phyloP scores from a whole-genome alignment of 2,797 vertebrate species.

The Danio jaintianensis region DNA sequence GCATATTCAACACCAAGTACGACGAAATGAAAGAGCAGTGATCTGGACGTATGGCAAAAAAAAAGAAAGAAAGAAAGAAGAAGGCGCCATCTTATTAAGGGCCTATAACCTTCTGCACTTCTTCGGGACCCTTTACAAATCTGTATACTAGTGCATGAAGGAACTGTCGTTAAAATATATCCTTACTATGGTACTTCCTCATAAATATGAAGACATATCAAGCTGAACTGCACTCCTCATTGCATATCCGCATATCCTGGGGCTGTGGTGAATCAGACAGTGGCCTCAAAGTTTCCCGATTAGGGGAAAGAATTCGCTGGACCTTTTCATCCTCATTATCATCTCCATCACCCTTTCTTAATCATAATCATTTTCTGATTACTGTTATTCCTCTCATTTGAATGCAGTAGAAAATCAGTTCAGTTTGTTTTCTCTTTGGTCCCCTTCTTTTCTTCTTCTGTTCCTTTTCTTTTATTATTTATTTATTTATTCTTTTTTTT shows the following conservation, averaged over 20 bases:
- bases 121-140: slow-evolving; percentile 42
- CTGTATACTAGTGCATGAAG: slow-evolving; percentile 64
- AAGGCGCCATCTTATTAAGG: slow-evolving; percentile 49
- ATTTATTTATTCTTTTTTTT: slow-evolving; percentile 68
- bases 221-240: slow-evolving; percentile 43
- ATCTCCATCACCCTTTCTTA: slow-evolving; percentile 30
- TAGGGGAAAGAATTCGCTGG: slow-evolving; percentile 41
- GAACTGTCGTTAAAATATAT: slow-evolving; percentile 48
- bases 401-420: slow-evolving; percentile 64
- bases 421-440: slow-evolving; percentile 58
- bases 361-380: slow-evolving; percentile 41
- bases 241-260: slow-evolving; percentile 31
- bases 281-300: slow-evolving; percentile 35
- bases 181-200: slow-evolving; percentile 42
- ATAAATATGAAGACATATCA: slow-evolving; percentile 51
- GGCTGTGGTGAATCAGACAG: slow-evolving; percentile 44
- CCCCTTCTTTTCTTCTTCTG: slow-evolving; percentile 73
- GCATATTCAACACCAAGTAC: slow-evolving; percentile 18
- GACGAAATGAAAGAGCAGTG: not conserved
- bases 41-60: slow-evolving; percentile 13
- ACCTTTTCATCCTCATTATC: slow-evolving; percentile 38
- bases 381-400: slow-evolving; percentile 62
- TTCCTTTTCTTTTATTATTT: slow-evolving; percentile 63
- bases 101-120: slow-evolving; percentile 56
- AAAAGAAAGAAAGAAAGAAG: not conserved